Percentiles rank a stretch among this genome's conserved stretches.
Conservation (phyloP, 2,113 vertebrate species). For the Odontesthes bonariensis region DNA sequence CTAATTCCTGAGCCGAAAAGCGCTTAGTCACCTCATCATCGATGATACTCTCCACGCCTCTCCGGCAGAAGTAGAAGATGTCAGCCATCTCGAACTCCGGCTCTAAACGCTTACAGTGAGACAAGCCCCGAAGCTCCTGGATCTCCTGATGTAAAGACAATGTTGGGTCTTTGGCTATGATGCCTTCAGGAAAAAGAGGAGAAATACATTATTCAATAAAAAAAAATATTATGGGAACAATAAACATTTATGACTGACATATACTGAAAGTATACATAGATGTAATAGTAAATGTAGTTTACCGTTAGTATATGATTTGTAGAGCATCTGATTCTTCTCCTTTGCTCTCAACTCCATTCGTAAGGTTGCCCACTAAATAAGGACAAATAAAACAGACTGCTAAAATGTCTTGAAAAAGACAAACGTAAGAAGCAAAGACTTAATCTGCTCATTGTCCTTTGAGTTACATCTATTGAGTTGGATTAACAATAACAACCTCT, state of each 20-base stretch:
- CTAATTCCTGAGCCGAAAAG: constrained; percentile 91
- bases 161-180: constrained; percentile 89
- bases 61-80: constrained; percentile 92
- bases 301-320: constrained; percentile 48
- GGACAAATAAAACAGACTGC: neutral
- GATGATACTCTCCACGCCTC: constrained; percentile 93
- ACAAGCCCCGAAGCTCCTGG: constrained; percentile 23
- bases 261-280: neutral
- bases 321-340: constrained; percentile 56
- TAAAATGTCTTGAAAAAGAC: neutral
- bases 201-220: neutral
- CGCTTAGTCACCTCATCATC: constrained; percentile 96
- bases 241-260: neutral
- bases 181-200: constrained; percentile 77
- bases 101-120: constrained; percentile 74
- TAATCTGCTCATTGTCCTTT: neutral
- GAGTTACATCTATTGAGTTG: neutral
- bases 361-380: constrained; percentile 50
- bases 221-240: neutral
- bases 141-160: constrained; percentile 86
- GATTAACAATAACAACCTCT: neutral
- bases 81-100: constrained; percentile 90
- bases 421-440: neutral
- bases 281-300: neutral
- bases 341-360: constrained; percentile 56